Conservation (phyloP, 2,888 invertebrate genomes). For the Melinaea marsaeus region DNA sequence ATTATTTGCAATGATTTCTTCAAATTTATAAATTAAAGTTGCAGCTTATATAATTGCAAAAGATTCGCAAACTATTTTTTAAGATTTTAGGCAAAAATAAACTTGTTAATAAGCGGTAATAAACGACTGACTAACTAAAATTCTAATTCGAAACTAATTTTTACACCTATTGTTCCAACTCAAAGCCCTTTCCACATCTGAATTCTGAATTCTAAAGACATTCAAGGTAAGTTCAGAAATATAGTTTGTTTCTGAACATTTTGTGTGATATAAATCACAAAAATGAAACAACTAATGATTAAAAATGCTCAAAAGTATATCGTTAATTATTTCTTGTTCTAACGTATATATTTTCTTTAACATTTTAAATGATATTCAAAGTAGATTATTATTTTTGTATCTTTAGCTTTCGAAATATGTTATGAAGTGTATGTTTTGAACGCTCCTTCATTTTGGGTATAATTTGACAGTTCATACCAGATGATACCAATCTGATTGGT, state of each 20-base stretch:
- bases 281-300: too few species aligned
- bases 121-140: slow-evolving; percentile 52
- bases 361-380: not conserved
- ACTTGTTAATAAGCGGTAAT: slow-evolving; percentile 36
- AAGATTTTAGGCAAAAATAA: slow-evolving; percentile 40
- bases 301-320: too few species aligned
- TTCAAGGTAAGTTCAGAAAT: slow-evolving; percentile 4
- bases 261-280: too few species aligned
- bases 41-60: slow-evolving; percentile 29
- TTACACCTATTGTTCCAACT: slow-evolving; percentile 40
- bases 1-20: slow-evolving; percentile 48
- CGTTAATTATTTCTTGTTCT: too few species aligned
- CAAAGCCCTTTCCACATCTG: slow-evolving; percentile 23
- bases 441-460: slow-evolving; percentile 14
- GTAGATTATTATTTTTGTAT: not conserved
- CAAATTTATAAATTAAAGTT: slow-evolving; percentile 51
- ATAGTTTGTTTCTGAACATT: not conserved
- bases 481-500: slow-evolving; percentile 44
- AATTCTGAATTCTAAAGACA: slow-evolving; percentile 21
- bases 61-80: slow-evolving; percentile 23
- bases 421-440: slow-evolving; percentile 15
- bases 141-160: slow-evolving; percentile 43
- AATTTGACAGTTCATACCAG: slow-evolving; percentile 44
- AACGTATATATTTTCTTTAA: too few species aligned
- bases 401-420: not conserved